A percentile compares a stretch with the other conserved stretches of the same genome.
Evolutionary conservation across 2,113 vertebrate species (phyloP).

Genomic region (Pseudonaja textilis): DNA sequence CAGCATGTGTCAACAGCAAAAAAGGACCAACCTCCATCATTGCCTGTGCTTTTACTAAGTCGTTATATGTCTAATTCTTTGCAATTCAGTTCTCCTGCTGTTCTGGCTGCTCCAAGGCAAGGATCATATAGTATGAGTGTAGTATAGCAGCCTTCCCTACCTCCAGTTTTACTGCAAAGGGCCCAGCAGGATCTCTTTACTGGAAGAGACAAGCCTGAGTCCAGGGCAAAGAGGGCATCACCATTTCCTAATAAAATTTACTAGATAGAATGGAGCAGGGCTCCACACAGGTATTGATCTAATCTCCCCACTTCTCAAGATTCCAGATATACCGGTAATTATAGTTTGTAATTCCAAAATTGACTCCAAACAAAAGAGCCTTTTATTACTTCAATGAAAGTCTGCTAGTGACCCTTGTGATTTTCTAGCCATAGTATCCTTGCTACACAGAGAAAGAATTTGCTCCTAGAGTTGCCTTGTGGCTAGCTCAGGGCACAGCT

Average conservation of each 20-base stretch:
- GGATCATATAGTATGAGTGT: slow-evolving; percentile 63
- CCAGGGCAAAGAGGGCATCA: slow-evolving; percentile 64
- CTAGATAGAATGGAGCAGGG: slow-evolving; percentile 47
- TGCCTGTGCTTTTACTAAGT: slow-evolving; percentile 70
- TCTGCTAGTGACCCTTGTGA: background rate
- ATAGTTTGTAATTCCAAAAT: slow-evolving; percentile 14
- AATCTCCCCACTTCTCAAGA: slow-evolving; percentile 58
- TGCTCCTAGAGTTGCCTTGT: background rate
- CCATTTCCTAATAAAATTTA: slow-evolving; percentile 65
- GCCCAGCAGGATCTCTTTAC: slow-evolving; percentile 63
- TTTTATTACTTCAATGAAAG: background rate
- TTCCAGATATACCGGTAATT: background rate
- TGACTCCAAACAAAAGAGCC: slow-evolving; percentile 9
- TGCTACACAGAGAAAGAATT: background rate
- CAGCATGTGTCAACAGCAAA: slow-evolving; percentile 73
- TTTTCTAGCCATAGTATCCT: background rate
- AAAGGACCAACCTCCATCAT: slow-evolving; percentile 66
- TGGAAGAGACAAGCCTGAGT: slow-evolving; percentile 65
- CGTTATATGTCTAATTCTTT: slow-evolving; percentile 74
- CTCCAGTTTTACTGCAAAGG: slow-evolving; percentile 57
- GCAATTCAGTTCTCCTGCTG: slow-evolving; percentile 70
- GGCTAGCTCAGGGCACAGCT: background rate
- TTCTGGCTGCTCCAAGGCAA: slow-evolving; percentile 60
- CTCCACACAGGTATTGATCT: slow-evolving; percentile 59
- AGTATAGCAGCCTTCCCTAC: slow-evolving; percentile 56